Conservation (phyloP, 2,888 invertebrate genomes). For the Latrodectus hesperus region DNA sequence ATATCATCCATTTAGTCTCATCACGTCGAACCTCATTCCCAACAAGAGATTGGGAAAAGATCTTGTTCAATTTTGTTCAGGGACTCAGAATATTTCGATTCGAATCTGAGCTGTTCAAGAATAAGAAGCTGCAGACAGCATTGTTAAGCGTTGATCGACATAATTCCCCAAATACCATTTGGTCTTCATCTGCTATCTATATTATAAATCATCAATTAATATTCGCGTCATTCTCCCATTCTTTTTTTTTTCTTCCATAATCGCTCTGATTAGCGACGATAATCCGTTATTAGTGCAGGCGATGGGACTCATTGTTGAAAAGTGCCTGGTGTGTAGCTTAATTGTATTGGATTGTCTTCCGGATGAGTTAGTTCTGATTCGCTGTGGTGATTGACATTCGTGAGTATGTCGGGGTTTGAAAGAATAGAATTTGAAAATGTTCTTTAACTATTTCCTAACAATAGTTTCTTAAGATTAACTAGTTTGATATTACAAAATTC, state of each 20-base stretch:
- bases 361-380: too few relatives aligned
- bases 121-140: neutral
- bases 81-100: neutral
- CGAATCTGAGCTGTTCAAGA: neutral
- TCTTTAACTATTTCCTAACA: too few relatives aligned
- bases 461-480: too few relatives aligned
- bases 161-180: neutral
- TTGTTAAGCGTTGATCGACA: neutral
- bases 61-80: neutral
- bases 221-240: neutral
- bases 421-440: too few relatives aligned
- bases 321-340: neutral
- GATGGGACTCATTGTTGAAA: neutral
- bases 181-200: neutral
- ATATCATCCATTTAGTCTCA: too few relatives aligned
- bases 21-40: too few relatives aligned
- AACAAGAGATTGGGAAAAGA: neutral
- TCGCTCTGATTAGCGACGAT: neutral
- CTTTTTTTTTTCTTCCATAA: neutral
- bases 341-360: too few relatives aligned
- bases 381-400: too few relatives aligned
- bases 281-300: neutral
- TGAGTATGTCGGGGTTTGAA: too few relatives aligned
- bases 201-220: slow-evolving; percentile 1
- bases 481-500: too few relatives aligned